Percentiles rank a stretch among this genome's conserved stretches.
These are phyloP conservation scores for Cottus gobio DNA, from an alignment of 2,113 vertebrate genomes.

Conservation along the genomic window DNA sequence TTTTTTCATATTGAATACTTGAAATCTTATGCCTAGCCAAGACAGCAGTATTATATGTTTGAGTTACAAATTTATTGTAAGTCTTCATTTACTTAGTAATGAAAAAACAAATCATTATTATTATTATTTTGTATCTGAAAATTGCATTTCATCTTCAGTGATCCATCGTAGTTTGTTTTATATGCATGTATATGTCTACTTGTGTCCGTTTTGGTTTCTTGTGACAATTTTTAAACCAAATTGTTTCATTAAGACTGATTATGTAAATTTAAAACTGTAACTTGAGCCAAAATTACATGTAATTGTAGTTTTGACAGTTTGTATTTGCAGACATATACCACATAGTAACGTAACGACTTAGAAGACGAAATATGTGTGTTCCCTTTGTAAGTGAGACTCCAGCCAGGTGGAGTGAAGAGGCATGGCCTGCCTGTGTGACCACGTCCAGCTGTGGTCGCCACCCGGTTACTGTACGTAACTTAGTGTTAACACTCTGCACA, in stretches of 20 bases:
- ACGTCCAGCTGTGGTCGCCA: conserved; percentile 40
- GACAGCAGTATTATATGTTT: neutral
- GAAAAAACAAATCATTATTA: neutral
- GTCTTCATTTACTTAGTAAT: neutral
- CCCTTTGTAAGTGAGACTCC: neutral
- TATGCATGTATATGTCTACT: conserved; percentile 2
- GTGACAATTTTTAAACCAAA: conserved; percentile 7
- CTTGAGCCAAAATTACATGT: conserved; percentile 33
- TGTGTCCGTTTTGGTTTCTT: conserved; percentile 23
- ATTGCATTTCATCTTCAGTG: neutral
- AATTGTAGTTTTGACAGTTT: conserved; percentile 28
- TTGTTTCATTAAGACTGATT: conserved; percentile 16
- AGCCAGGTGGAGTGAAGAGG: conserved; percentile 13
- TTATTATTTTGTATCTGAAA: neutral
- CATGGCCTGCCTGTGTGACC: conserved; percentile 11
- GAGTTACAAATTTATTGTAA: neutral
- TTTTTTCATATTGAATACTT: neutral
- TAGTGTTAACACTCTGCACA: conserved; percentile 57
- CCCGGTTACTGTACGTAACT: conserved; percentile 52
- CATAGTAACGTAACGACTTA: conserved; percentile 11
- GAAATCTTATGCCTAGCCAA: neutral
- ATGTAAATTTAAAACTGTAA: conserved; percentile 42
- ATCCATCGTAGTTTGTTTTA: conserved; percentile 13
- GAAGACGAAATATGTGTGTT: conserved; percentile 3
- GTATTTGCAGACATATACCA: conserved; percentile 26